Conservation (phyloP, 2,113 vertebrate genomes). For the Misgurnus mizolepis region DNA sequence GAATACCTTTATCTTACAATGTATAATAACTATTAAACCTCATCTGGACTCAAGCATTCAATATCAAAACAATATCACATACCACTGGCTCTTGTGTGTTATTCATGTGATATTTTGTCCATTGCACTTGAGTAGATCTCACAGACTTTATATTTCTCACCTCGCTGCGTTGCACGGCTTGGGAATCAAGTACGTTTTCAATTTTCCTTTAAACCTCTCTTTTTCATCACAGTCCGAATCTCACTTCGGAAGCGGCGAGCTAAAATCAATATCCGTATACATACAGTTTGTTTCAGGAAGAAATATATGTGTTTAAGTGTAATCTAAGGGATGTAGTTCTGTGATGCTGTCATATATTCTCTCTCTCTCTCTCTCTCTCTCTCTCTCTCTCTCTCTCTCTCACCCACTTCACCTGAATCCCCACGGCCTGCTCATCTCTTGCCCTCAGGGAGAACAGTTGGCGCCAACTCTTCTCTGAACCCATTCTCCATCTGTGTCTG, state of each 20-base stretch:
- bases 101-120: not conserved
- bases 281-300: not conserved
- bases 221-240: not conserved
- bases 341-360: conserved; percentile 12
- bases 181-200: conserved; percentile 14
- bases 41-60: too few species aligned
- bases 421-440: not conserved
- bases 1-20: too few species aligned
- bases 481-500: not conserved
- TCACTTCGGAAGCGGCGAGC: conserved; percentile 1
- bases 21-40: too few species aligned
- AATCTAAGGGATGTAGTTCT: not conserved
- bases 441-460: not conserved
- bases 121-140: not conserved
- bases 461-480: not conserved
- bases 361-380: not conserved
- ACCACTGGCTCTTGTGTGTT: not conserved
- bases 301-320: not conserved
- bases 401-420: not conserved
- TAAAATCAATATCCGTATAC: not conserved
- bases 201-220: not conserved
- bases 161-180: not conserved
- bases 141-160: not conserved
- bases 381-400: not conserved
- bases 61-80: too few species aligned